Conservation (phyloP, 1,140 invertebrate genomes). For the Sarcophaga peregrina region DNA sequence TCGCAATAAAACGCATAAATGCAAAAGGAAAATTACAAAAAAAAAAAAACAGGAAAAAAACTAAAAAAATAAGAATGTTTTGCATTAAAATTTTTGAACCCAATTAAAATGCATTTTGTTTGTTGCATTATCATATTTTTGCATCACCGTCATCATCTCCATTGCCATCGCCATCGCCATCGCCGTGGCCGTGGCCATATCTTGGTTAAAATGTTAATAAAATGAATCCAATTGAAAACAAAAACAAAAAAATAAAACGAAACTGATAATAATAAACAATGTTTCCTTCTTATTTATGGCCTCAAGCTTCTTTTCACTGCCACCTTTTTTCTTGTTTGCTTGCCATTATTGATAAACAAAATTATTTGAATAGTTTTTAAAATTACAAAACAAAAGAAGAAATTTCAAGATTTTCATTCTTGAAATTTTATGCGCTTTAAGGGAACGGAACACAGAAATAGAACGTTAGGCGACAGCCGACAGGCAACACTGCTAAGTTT, state of each 20-base stretch:
- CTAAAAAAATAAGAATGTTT: not conserved
- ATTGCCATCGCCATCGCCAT: not conserved
- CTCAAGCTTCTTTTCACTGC: not conserved
- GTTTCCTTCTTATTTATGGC: not conserved
- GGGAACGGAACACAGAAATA: too few relatives aligned
- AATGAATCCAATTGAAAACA: not conserved
- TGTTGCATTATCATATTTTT: slow-evolving; percentile 38
- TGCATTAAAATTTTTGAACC: slow-evolving; percentile 38
- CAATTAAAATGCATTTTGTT: slow-evolving; percentile 42
- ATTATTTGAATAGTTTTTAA: too few relatives aligned
- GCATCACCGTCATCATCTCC: not conserved
- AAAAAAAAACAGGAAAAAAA: not conserved
- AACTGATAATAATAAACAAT: slow-evolving; percentile 12
- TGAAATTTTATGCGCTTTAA: too few relatives aligned
- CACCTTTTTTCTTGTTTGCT: too few relatives aligned
- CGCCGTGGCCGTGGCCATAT: slow-evolving; percentile 1
- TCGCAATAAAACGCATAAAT: too few relatives aligned
- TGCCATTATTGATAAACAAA: too few relatives aligned
- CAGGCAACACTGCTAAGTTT: too few relatives aligned
- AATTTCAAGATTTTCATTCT: too few relatives aligned
- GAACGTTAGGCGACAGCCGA: too few relatives aligned
- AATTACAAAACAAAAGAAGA: too few relatives aligned
- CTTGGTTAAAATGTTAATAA: not conserved
- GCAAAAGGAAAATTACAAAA: too few relatives aligned
- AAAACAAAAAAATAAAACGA: not conserved